Evolutionary conservation across 2,113 vertebrate species (phyloP).

Genomic region (Tenrec ecaudatus): DNA sequence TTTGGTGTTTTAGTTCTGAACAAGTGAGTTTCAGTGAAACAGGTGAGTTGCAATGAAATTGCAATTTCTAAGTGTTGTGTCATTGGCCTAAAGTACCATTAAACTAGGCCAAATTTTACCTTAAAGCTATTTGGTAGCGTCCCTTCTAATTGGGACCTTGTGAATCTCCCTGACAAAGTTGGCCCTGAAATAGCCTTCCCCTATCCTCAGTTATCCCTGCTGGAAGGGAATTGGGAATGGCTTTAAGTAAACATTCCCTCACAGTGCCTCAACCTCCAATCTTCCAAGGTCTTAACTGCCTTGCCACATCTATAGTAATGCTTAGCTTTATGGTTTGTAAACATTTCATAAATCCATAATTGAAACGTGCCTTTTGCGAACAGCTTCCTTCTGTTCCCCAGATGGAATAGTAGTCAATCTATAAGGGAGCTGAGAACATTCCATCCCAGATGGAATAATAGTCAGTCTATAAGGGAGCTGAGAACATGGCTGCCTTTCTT

Average conservation of each 20-base stretch:
- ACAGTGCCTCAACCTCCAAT: neutral
- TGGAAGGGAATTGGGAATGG: neutral
- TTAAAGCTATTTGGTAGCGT: neutral
- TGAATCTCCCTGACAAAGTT: neutral
- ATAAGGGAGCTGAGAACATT: too few relatives aligned
- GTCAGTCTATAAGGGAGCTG: neutral
- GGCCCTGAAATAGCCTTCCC: neutral
- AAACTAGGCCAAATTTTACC: conserved; percentile 31
- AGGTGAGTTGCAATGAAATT: neutral
- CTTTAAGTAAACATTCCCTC: neutral
- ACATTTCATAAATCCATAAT: neutral
- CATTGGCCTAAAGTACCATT: neutral
- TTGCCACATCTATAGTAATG: neutral
- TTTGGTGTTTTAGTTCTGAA: neutral
- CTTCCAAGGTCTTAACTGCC: neutral
- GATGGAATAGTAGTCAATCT: neutral
- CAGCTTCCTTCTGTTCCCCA: conserved; percentile 47
- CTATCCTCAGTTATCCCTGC: neutral
- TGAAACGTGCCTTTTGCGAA: neutral
- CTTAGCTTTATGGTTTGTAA: neutral
- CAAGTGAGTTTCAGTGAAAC: neutral
- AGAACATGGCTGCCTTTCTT: neutral
- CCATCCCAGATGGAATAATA: neutral
- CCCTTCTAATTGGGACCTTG: conserved; percentile 50
- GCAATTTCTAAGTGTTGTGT: neutral